Conservation (phyloP, 2,888 invertebrate species). For the Cordilura impudica region DNA sequence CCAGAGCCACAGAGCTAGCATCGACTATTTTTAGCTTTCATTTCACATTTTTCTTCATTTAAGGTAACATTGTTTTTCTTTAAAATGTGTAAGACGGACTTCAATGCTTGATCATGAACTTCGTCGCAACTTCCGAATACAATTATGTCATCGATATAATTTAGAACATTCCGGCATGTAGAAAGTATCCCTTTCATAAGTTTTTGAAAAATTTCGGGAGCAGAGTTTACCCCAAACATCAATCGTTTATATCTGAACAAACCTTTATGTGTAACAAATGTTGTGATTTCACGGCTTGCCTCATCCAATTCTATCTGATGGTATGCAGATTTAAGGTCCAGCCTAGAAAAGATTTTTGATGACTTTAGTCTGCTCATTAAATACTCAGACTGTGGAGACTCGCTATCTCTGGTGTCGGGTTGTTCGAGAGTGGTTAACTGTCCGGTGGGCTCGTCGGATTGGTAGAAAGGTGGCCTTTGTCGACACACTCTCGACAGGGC, state of each 20-base stretch:
- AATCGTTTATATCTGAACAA: constrained; percentile 70
- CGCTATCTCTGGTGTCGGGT: too few species aligned
- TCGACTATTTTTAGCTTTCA: constrained; percentile 70
- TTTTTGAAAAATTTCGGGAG: constrained; percentile 65
- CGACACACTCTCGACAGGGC: too few species aligned
- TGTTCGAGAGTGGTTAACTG: too few species aligned
- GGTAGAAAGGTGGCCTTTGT: too few species aligned
- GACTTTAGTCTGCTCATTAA: constrained; percentile 63
- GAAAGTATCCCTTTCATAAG: constrained; percentile 67
- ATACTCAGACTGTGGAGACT: too few species aligned
- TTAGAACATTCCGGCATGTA: constrained; percentile 66
- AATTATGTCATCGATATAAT: too few species aligned
- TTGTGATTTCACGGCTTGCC: constrained; percentile 47
- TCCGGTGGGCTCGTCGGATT: constrained; percentile 64
- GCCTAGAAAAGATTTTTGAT: constrained; percentile 66
- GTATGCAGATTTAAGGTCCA: constrained; percentile 70
- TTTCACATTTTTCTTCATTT: constrained; percentile 68
- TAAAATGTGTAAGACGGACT: constrained; percentile 60
- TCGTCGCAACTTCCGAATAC: constrained; percentile 58
- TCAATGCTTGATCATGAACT: constrained; percentile 67
- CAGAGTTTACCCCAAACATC: constrained; percentile 73
- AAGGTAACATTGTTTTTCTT: constrained; percentile 64
- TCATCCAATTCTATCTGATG: constrained; percentile 64
- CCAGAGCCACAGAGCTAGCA: constrained; percentile 70
- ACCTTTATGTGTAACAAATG: too few species aligned